Conservation (phyloP, 2,888 invertebrate species). For the Ichneumoninae sp. region DNA sequence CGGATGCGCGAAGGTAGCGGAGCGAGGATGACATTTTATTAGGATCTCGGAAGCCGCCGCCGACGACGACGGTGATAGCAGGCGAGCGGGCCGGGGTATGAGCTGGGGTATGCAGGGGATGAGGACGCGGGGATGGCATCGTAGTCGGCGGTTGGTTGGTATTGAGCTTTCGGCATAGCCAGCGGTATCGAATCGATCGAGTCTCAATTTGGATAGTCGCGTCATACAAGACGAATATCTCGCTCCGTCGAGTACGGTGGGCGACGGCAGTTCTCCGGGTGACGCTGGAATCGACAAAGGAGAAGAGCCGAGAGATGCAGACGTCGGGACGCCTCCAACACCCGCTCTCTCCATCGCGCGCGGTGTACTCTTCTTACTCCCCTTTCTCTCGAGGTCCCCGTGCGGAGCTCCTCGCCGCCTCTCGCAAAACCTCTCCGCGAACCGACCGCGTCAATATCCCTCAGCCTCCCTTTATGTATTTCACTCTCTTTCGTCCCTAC, state of each 20-base stretch:
- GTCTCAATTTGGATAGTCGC: slow-evolving; percentile 79
- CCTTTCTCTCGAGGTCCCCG: slow-evolving; percentile 47
- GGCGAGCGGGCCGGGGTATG: slow-evolving; percentile 10
- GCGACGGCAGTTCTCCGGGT: slow-evolving; percentile 30
- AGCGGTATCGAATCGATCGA: slow-evolving; percentile 76
- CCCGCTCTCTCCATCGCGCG: neutral
- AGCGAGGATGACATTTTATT: slow-evolving; percentile 70
- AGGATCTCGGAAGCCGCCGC: slow-evolving; percentile 66
- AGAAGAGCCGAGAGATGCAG: slow-evolving; percentile 49
- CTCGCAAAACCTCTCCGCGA: slow-evolving; percentile 28
- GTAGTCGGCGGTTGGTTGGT: slow-evolving; percentile 15
- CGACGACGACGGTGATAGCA: slow-evolving; percentile 20
- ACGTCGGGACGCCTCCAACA: slow-evolving; percentile 42
- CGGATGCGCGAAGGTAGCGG: slow-evolving; percentile 43
- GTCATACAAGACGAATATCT: slow-evolving; percentile 78
- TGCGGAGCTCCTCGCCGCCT: slow-evolving; percentile 39
- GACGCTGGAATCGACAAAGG: slow-evolving; percentile 56
- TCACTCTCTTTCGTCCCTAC: slow-evolving; percentile 42
- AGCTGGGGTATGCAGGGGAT: slow-evolving; percentile 1
- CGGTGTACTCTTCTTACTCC: slow-evolving; percentile 50
- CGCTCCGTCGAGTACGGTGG: slow-evolving; percentile 71
- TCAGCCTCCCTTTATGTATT: slow-evolving; percentile 40
- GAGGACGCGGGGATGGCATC: neutral
- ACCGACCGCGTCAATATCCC: slow-evolving; percentile 54
- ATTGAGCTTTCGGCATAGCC: slow-evolving; percentile 45